Evolutionary conservation across 2,888 invertebrate species (phyloP), one percentile per base, ranked within the genome.

Genomic region (Caenorhabditis macrosperma): DNA sequence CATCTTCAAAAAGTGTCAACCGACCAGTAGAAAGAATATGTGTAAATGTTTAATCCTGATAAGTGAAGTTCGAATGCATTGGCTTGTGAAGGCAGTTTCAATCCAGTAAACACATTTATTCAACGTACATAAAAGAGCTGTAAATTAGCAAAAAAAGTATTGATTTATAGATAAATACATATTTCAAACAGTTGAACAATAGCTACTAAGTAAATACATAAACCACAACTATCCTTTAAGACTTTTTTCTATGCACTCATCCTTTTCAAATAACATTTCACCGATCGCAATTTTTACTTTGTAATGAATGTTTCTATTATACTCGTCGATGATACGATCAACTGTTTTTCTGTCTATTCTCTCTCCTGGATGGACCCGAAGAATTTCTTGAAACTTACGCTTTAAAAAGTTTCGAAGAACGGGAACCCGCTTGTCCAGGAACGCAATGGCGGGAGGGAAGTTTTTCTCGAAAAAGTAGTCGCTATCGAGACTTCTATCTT

Each of bases 31-130:
- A n/a, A n/a, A n/a, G n/a, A n/a, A n/a, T n/a, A 17, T 46, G 46
- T 9, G 2, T 20, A 59, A n/a, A 61, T 33, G 22, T 61, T 55
- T 30, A 2, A 6, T 15, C 10, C 33, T 33, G 33, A 33, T 33
- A 33, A 33, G 10, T 33, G 33, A 33, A 5, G 10, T 33, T 33
- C 10, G 33, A 7, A 33, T 33, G 33, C 33, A 52, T 22, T 10
- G 12, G 52, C 22, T 54, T 54, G 2, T 54, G 30, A 54, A 15
- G 9, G 28, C 30, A 54, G 30, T 54, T 54, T 54, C 54, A 54
- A 54, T 54, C 54, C 26, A 54, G 54, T 28, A 54, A 54, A 54
- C 54, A 28, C 54, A 28, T 54, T 54, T 54, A 54, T 54, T 28
- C 26, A 15, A 54, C 54, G n/a, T 24, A 28, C 9, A 33, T 33